These are phyloP conservation scores for Alfaro cultratus DNA, from an alignment of 2,797 vertebrate species.

Conservation along the genomic window DNA sequence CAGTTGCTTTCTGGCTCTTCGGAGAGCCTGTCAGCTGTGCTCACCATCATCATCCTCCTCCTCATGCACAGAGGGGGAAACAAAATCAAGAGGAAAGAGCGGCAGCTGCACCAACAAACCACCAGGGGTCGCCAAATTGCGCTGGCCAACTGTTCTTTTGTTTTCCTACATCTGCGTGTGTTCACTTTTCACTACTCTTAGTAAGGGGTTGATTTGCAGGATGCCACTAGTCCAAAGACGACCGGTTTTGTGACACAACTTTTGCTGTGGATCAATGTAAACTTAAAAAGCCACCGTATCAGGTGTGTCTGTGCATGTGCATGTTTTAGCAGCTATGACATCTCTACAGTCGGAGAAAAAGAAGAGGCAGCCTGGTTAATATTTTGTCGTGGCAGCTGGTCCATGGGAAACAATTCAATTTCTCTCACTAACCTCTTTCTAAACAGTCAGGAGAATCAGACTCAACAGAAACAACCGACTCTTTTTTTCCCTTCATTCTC, in stretches of 20 bases:
- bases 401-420: conserved; percentile 57
- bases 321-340: conserved; percentile 42
- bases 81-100: conserved; percentile 2
- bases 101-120: conserved; percentile 23
- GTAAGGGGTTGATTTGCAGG: not conserved
- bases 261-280: not conserved
- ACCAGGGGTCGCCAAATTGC: conserved; percentile 44
- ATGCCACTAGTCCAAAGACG: not conserved
- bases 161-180: conserved; percentile 1
- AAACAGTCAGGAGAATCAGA: conserved; percentile 33
- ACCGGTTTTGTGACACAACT: not conserved
- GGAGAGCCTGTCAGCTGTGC: conserved; percentile 63
- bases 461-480: conserved; percentile 15
- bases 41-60: conserved; percentile 62
- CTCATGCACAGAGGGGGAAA: conserved; percentile 16
- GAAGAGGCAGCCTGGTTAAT: conserved; percentile 62
- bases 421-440: conserved; percentile 51
- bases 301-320: conserved; percentile 12
- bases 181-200: not conserved
- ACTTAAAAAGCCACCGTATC: not conserved
- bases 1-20: conserved; percentile 50
- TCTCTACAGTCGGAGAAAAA: conserved; percentile 30
- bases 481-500: conserved; percentile 19
- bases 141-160: not conserved
- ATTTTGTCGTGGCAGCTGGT: conserved; percentile 65